Evolutionary conservation across 1,140 invertebrate species (phyloP).

Genomic region (Lepidurus couesii): DNA sequence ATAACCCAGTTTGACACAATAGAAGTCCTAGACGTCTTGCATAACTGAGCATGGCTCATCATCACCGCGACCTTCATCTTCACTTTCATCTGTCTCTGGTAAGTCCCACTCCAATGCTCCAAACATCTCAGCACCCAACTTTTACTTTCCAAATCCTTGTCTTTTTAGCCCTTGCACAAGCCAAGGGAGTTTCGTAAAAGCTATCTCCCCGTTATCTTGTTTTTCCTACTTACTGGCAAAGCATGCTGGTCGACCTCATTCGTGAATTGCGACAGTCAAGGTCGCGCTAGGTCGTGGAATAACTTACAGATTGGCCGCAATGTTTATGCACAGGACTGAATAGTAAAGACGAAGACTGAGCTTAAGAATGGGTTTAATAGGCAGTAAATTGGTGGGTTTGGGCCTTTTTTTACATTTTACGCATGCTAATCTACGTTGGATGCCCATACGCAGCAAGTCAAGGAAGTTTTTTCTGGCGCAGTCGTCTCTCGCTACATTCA

Average conservation of each 20-base stretch:
- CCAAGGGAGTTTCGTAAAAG: neutral
- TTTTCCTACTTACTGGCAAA: neutral
- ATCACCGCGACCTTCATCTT: neutral
- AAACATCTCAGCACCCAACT: neutral
- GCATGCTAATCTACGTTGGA: neutral
- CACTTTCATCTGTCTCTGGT: conserved; percentile 1
- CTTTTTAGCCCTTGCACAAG: neutral
- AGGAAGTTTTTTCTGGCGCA: neutral
- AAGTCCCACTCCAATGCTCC: conserved; percentile 8
- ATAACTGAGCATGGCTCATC: conserved; percentile 12
- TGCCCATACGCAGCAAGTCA: neutral
- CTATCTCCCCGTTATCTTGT: neutral
- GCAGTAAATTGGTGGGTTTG: neutral
- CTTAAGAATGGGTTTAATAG: neutral
- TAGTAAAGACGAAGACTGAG: neutral
- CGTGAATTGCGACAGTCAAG: neutral
- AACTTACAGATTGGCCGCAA: neutral
- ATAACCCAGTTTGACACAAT: neutral
- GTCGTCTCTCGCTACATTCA: neutral
- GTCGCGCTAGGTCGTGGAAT: neutral
- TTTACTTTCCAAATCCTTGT: neutral
- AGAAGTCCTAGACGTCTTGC: neutral
- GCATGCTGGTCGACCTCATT: neutral
- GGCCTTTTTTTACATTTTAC: neutral
- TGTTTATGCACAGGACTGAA: neutral